phyloP scores from a whole-genome alignment of 2,113 vertebrate species.

The Verasper variegatus region DNA sequence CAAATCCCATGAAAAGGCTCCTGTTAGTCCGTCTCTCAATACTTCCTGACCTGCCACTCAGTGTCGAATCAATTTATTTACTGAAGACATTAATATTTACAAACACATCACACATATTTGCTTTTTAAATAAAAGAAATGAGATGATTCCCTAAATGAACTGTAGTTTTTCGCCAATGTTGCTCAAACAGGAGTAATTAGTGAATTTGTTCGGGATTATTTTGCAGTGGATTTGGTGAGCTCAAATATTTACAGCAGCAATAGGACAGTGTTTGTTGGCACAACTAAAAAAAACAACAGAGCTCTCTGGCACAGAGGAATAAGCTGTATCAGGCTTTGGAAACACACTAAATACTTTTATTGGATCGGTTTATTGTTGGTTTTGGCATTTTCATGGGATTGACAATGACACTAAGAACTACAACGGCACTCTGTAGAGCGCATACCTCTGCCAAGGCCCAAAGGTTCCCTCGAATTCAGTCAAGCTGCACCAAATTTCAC shows the following conservation, averaged over 20 bases:
- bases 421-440: too few species aligned
- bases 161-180: too few species aligned
- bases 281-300: background rate
- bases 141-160: too few species aligned
- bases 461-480: too few species aligned
- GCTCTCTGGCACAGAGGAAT: too few species aligned
- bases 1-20: background rate
- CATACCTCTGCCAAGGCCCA: too few species aligned
- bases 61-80: background rate
- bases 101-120: background rate
- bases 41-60: background rate
- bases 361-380: background rate
- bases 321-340: background rate
- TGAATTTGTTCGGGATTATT: too few species aligned
- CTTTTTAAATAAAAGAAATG: too few species aligned
- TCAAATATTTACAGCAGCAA: background rate
- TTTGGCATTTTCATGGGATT: background rate
- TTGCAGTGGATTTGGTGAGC: too few species aligned
- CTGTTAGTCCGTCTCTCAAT: background rate
- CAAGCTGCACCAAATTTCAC: too few species aligned
- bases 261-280: background rate
- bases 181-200: too few species aligned
- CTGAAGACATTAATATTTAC: background rate
- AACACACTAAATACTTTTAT: background rate
- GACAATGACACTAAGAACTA: background rate